Evolutionary conservation across 2,888 invertebrate genomes (phyloP), one percentile per base, ranked within the genome.

Genomic region (Allacma fusca): DNA sequence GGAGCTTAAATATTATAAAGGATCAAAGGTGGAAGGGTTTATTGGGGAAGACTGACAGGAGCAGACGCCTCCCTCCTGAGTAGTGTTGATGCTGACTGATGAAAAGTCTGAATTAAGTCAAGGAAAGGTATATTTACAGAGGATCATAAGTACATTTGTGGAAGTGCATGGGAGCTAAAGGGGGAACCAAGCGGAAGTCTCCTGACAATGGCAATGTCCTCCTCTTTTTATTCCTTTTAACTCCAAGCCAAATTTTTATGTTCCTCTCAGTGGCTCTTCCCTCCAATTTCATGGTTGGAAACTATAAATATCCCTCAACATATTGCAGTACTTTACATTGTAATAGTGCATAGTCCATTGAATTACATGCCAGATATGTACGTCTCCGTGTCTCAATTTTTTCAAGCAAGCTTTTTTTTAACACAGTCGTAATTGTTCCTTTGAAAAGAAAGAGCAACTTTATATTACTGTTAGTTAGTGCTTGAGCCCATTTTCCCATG

Each of bases 141-240:
- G n/a, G n/a, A 50, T 50, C 9, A 7, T 34, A 34, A 4, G 34
- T 57, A 21, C 57, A 19, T 21, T 9, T 21, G 16, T 57, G 21
- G 5, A 21, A 57, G 57, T 57, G 16, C 5, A 7, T 57, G 34
- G 9, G 34, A 34, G 34, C 5, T 21, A 19, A 57, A 16, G 57
- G 16, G 57, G 2, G 57, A 21, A 62, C n/a, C 12, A 62, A 62
- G 62, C 23, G 62, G 62, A 62, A 62, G 62, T 62, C 23, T 62
- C 23, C 9, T 62, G 62, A 62, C 62, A 62, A 62, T 62, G 62
- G 62, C 62, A 62, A 62, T 62, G 62, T 62, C 62, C 62, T 62
- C 62, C 62, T 62, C 21, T n/a, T 13, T 62, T 12, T 13, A 19
- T 62, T 50, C n/a, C 50, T 12, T 62, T 62, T 62, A 23, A 62